Percentiles rank a stretch among this genome's conserved stretches.
phyloP scores from a whole-genome alignment of 2,113 vertebrate genomes.

The Euleptes europaea region DNA sequence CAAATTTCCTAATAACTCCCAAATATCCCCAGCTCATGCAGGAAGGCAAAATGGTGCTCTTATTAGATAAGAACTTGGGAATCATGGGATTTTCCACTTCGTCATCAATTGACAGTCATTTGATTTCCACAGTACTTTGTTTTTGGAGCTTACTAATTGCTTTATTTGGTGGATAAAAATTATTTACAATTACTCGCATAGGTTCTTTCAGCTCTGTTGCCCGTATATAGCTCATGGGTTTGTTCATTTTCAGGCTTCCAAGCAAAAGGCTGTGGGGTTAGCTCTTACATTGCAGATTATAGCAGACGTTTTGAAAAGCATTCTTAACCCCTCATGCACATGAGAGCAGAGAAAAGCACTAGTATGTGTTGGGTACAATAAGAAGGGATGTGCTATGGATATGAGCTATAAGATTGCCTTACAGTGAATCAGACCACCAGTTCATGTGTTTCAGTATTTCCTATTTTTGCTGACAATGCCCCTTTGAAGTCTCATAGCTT shows the following conservation, averaged over 20 bases:
- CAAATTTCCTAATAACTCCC: slow-evolving; percentile 72
- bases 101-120: slow-evolving; percentile 20
- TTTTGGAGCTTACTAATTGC: slow-evolving; percentile 49
- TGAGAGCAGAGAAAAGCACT: neutral
- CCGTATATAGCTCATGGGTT: slow-evolving; percentile 10
- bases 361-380: neutral
- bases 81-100: slow-evolving; percentile 34
- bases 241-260: slow-evolving; percentile 44
- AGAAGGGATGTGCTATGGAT: neutral
- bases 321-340: neutral
- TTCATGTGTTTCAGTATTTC: too few species aligned
- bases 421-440: too few species aligned
- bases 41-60: slow-evolving; percentile 51
- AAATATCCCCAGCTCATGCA: slow-evolving; percentile 42
- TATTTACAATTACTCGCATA: slow-evolving; percentile 52
- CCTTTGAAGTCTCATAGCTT: too few species aligned
- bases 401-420: too few species aligned
- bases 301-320: neutral
- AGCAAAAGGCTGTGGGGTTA: slow-evolving; percentile 21
- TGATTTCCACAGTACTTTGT: slow-evolving; percentile 49
- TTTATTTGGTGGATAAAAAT: slow-evolving; percentile 45
- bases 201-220: slow-evolving; percentile 35
- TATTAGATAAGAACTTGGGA: slow-evolving; percentile 51
- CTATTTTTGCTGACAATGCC: too few species aligned
- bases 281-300: slow-evolving; percentile 23